Evolutionary conservation across 2,888 invertebrate species (phyloP), one percentile per base, ranked within the genome.

Genomic region (Galeopsomyia nigrocyanea): DNA sequence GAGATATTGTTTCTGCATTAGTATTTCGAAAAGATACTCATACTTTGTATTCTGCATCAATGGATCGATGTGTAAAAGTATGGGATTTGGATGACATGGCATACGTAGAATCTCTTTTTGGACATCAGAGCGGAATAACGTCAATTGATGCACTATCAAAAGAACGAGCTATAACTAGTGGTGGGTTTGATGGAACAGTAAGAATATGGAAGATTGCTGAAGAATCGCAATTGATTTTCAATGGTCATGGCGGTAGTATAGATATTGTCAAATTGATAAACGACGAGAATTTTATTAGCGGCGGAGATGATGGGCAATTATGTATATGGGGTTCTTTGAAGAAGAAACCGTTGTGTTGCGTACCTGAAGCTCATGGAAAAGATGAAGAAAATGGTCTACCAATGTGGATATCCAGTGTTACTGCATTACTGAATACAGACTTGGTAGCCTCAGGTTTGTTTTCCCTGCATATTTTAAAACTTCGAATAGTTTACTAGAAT

Each of bases 11-110:
- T 0, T 91, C 92, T 0, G 95, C 95, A 14, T 84, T 99, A 65
- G 92, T 92, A 16, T 97, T 99, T 87, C 92, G 96, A 80, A 93
- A 91, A 83, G 93, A 93, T 77, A 92, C 94, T 3, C 95, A 96
- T 87, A 93, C 94, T 66, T 88, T 99, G 73, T 98, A 93, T 83
- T 93, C 95, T 0, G 91, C 91, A 3, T 92, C 93, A 73, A 90
- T 90, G 84, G 95, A 95, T 83, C 89, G 93, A 77, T 91, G 93
- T 17, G 93, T 98, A 0, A 96, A 97, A 89, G 93, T 97, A 71
- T 99, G 99, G 99, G 95, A 95, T 77, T 88, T 98, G 68, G 95
- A 96, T 88, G 98, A 99, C 86, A 95, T 97, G 95, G 93, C 95
- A 1, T 98, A 97, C 87, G 94, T 98, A 13, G 98, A 99, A 88